Percentiles rank a stretch among this genome's conserved stretches.
Conservation (phyloP, 1,140 invertebrate genomes). For the Coenobita brevimanus region DNA sequence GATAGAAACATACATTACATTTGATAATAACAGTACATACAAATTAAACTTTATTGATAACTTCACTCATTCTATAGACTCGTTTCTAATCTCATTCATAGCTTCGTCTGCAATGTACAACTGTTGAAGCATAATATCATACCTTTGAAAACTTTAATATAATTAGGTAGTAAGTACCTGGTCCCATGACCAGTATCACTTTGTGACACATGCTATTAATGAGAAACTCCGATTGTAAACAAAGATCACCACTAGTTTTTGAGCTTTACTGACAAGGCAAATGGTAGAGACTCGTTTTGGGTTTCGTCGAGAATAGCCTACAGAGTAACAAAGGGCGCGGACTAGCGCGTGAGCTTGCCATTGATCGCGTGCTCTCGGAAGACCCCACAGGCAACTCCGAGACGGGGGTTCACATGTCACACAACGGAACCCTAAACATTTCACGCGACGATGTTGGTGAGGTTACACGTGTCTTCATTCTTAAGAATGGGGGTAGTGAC, state of each 20-base stretch:
- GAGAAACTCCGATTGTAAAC: slow-evolving; percentile 29
- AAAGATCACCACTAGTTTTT: slow-evolving; percentile 2
- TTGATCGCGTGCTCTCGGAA: slow-evolving; percentile 55
- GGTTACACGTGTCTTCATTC: slow-evolving; percentile 59
- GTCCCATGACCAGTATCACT: neutral
- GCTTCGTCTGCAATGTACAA: too few relatives aligned
- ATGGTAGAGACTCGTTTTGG: slow-evolving; percentile 30
- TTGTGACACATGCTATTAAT: neutral
- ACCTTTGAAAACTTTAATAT: too few relatives aligned
- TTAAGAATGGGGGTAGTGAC: slow-evolving; percentile 56
- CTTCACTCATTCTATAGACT: too few relatives aligned
- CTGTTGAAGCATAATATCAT: too few relatives aligned
- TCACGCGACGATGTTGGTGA: slow-evolving; percentile 59
- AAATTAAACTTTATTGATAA: too few relatives aligned
- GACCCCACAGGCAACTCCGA: slow-evolving; percentile 57
- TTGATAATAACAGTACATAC: too few relatives aligned
- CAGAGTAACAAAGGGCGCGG: neutral
- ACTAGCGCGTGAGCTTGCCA: slow-evolving; percentile 50
- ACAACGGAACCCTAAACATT: slow-evolving; percentile 64
- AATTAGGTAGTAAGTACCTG: too few relatives aligned
- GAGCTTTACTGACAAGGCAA: slow-evolving; percentile 16
- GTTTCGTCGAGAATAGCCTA: too few relatives aligned
- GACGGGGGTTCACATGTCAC: slow-evolving; percentile 65
- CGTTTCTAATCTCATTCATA: slow-evolving; percentile 40
- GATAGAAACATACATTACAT: too few relatives aligned